Percentiles rank a stretch among this genome's conserved stretches.
These are phyloP conservation scores for Phyllotreta cruciferae DNA, from an alignment of 2,888 invertebrate species.

Conservation along the genomic window DNA sequence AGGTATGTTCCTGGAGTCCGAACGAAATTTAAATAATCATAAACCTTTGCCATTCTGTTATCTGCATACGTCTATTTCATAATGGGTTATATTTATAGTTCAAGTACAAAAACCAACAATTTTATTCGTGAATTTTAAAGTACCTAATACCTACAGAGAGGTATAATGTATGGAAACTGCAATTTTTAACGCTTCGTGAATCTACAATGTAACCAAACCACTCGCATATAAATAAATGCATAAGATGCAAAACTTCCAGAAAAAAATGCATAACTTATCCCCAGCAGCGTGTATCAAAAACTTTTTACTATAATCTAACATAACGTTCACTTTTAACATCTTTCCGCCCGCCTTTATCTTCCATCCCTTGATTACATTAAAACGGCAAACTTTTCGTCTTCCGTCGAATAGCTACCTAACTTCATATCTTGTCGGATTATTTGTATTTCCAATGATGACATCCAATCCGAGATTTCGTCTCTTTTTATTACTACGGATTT, in stretches of 20 bases:
- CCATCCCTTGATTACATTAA: slow-evolving; percentile 46
- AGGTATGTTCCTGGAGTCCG: too few species aligned
- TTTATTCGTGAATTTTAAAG: too few species aligned
- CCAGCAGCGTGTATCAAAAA: slow-evolving; percentile 33
- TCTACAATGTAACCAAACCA: too few species aligned
- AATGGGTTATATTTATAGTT: too few species aligned
- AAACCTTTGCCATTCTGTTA: too few species aligned
- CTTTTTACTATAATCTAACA: slow-evolving; percentile 47
- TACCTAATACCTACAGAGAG: too few species aligned
- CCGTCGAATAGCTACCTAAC: slow-evolving; percentile 35
- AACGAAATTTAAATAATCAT: too few species aligned
- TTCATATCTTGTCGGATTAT: slow-evolving; percentile 36
- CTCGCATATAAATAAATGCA: slow-evolving; percentile 14
- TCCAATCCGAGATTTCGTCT: slow-evolving; percentile 30
- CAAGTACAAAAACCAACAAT: too few species aligned
- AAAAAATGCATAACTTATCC: neutral
- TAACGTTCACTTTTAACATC: slow-evolving; percentile 46
- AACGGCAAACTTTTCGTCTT: slow-evolving; percentile 42
- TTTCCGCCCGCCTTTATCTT: slow-evolving; percentile 42
- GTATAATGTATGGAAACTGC: too few species aligned
- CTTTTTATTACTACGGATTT: slow-evolving; percentile 29
- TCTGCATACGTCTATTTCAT: too few species aligned
- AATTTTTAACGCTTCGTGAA: too few species aligned
- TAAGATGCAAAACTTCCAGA: slow-evolving; percentile 15
- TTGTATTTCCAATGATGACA: slow-evolving; percentile 37